phyloP scores from a whole-genome alignment of 2,888 invertebrate genomes.

The Lutraria lutraria region DNA sequence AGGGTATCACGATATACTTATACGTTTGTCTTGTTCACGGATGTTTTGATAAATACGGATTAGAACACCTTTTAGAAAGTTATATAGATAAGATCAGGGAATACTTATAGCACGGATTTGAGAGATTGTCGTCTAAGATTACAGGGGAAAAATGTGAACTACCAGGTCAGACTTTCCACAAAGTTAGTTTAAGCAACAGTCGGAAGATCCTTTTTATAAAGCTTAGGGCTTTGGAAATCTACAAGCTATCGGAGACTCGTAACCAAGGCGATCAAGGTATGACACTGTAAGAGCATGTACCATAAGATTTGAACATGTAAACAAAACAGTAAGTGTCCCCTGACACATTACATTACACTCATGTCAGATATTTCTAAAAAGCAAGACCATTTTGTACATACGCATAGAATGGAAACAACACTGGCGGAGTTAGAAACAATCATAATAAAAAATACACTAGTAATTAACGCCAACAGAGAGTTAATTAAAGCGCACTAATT shows the following conservation, averaged over 20 bases:
- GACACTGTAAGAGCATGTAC: neutral
- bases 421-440: too few relatives aligned
- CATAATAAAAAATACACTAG: too few relatives aligned
- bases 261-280: neutral
- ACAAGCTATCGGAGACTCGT: neutral
- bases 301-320: neutral
- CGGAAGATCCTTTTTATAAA: neutral
- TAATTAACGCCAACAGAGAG: too few relatives aligned
- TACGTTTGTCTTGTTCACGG: slow-evolving; percentile 29
- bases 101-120: slow-evolving; percentile 29
- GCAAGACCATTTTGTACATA: too few relatives aligned
- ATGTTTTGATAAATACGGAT: slow-evolving; percentile 48
- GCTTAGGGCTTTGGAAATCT: neutral
- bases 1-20: slow-evolving; percentile 28
- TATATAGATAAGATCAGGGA: slow-evolving; percentile 30
- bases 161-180: slow-evolving; percentile 15
- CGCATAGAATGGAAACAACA: too few relatives aligned
- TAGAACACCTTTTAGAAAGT: slow-evolving; percentile 44
- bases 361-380: too few relatives aligned
- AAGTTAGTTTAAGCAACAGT: slow-evolving; percentile 15
- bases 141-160: neutral
- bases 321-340: neutral
- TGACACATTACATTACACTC: too few relatives aligned
- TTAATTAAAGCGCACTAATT: too few relatives aligned
- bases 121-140: slow-evolving; percentile 37